Evolutionary conservation across 30 jellyfish, hydroid and myxozoan species (phyloP).

Genomic region (Sanderia malayensis): DNA sequence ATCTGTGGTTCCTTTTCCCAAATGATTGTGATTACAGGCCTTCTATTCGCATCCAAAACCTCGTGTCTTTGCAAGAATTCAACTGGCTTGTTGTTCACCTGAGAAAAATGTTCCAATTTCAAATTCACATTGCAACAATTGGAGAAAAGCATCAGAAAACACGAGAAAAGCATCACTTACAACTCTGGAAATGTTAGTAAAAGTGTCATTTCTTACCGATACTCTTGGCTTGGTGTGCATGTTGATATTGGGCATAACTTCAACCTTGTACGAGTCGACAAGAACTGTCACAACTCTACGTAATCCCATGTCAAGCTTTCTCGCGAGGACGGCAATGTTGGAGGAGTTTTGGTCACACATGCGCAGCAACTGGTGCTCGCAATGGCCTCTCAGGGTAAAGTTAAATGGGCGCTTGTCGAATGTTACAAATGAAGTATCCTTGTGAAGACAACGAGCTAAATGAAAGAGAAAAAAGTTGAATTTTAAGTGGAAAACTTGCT

Average conservation of each 20-base stretch:
- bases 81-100: slow-evolving; percentile 14
- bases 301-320: background rate
- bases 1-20: slow-evolving; percentile 57
- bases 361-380: slow-evolving; percentile 67
- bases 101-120: too few species aligned
- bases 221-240: slow-evolving; percentile 26
- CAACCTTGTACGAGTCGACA: slow-evolving; percentile 40
- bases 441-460: slow-evolving; percentile 62
- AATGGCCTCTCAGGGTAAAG: slow-evolving; percentile 38
- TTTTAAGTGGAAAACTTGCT: too few species aligned
- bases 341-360: slow-evolving; percentile 33
- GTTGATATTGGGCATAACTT: slow-evolving; percentile 32
- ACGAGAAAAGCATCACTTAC: too few species aligned
- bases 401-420: slow-evolving; percentile 50
- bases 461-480: background rate
- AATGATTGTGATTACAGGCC: slow-evolving; percentile 26
- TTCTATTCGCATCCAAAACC: slow-evolving; percentile 9
- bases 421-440: slow-evolving; percentile 31
- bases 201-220: too few species aligned
- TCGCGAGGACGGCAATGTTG: slow-evolving; percentile 55
- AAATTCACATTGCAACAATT: too few species aligned
- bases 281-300: slow-evolving; percentile 32
- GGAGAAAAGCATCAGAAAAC: too few species aligned
- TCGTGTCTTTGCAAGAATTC: background rate
- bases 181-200: too few species aligned